Conservation (phyloP, 2,113 vertebrate genomes). For the Gnathonemus longibarbis region DNA sequence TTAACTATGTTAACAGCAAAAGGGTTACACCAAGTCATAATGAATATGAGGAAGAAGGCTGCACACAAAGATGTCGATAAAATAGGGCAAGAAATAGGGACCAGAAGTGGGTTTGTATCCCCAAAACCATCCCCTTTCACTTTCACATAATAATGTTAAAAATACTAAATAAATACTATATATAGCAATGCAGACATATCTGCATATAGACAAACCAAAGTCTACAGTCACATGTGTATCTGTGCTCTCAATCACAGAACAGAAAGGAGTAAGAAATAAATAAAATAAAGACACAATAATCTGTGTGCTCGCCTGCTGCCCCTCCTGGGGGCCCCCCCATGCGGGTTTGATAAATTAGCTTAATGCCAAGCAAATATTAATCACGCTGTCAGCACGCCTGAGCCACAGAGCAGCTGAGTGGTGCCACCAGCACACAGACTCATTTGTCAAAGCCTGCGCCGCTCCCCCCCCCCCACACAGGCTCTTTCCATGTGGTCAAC, state of each 20-base stretch:
- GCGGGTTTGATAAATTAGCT: conserved; percentile 60
- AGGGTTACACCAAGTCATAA: background rate
- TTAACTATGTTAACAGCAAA: background rate
- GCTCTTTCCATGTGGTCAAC: background rate
- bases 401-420: conserved; percentile 57
- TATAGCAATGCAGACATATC: background rate
- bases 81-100: background rate
- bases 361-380: conserved; percentile 62
- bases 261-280: background rate
- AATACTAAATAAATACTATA: background rate
- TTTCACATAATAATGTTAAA: background rate
- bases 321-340: background rate
- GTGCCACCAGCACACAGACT: conserved; percentile 44
- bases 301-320: background rate
- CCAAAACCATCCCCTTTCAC: background rate
- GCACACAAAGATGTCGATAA: background rate
- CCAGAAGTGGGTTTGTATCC: background rate
- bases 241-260: background rate
- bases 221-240: background rate
- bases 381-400: conserved; percentile 62
- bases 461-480: conserved; percentile 20
- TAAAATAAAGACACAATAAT: background rate
- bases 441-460: conserved; percentile 57
- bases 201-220: background rate
- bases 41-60: background rate